These are phyloP conservation scores for Cinclus mexicanus DNA, from an alignment of 2,113 vertebrate species.

Conservation along the genomic window DNA sequence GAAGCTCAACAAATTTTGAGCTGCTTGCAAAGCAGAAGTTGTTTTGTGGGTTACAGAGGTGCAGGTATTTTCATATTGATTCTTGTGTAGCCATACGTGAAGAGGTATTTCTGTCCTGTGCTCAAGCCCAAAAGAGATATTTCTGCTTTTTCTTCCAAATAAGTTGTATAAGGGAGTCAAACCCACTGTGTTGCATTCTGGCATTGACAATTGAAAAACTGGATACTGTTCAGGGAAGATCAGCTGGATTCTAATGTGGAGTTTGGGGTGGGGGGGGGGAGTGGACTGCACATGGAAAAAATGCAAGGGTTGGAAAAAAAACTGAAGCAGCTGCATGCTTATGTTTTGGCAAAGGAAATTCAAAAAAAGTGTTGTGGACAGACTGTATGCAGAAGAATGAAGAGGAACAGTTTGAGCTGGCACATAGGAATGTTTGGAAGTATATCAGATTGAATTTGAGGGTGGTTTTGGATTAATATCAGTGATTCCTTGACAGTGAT, in stretches of 20 bases:
- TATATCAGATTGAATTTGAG: neutral
- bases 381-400: neutral
- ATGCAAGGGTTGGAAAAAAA: neutral
- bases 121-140: neutral
- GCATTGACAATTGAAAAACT: neutral
- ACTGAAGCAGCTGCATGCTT: conserved; percentile 25
- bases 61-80: neutral
- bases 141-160: neutral
- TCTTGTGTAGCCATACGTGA: neutral
- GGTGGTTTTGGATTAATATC: neutral
- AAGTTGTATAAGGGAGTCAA: neutral
- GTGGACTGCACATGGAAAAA: conserved; percentile 32
- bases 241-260: conserved; percentile 10
- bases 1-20: neutral
- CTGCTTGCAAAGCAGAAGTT: neutral
- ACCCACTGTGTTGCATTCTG: neutral
- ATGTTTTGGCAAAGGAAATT: conserved; percentile 1
- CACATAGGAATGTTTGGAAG: neutral
- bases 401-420: neutral
- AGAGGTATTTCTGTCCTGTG: neutral
- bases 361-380: neutral
- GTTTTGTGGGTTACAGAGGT: neutral
- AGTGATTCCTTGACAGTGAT: neutral
- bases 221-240: conserved; percentile 21
- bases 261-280: neutral